These are phyloP conservation scores for Lasioglossum figueresi DNA, from an alignment of 2,888 invertebrate species.

Conservation along the genomic window DNA sequence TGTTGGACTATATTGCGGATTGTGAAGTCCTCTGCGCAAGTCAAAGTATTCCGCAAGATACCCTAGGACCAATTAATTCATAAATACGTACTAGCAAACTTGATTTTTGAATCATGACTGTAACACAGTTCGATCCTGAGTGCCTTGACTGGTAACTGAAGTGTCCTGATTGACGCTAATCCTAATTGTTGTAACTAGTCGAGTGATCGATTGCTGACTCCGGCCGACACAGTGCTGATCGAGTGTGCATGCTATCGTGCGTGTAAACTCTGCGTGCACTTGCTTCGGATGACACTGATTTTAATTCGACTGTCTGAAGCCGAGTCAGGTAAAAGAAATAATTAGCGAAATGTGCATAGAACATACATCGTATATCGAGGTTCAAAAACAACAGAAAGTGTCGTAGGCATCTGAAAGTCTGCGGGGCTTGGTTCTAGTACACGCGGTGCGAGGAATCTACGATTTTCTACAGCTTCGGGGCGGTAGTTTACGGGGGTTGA, in stretches of 20 bases:
- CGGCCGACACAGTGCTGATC: neutral
- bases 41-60: neutral
- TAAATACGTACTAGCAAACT: neutral
- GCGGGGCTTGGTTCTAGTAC: neutral
- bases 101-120: neutral
- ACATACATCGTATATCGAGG: neutral
- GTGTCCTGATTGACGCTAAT: neutral
- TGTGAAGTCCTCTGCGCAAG: neutral
- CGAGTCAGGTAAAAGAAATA: too few relatives aligned
- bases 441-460: conserved; percentile 41
- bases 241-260: neutral
- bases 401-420: neutral
- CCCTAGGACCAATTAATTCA: neutral
- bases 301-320: neutral
- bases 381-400: neutral
- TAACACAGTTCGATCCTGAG: neutral
- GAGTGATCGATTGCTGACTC: neutral
- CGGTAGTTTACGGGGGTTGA: conserved; percentile 41
- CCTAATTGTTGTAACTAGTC: neutral
- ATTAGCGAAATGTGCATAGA: too few relatives aligned
- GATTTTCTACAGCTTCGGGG: conserved; percentile 30
- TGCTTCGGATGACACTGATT: neutral
- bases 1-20: neutral
- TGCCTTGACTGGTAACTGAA: neutral
- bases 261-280: neutral